Percentiles rank a stretch among this genome's conserved stretches.
Conservation (phyloP, 2,888 invertebrate species). For the Chloromyia formosa region DNA sequence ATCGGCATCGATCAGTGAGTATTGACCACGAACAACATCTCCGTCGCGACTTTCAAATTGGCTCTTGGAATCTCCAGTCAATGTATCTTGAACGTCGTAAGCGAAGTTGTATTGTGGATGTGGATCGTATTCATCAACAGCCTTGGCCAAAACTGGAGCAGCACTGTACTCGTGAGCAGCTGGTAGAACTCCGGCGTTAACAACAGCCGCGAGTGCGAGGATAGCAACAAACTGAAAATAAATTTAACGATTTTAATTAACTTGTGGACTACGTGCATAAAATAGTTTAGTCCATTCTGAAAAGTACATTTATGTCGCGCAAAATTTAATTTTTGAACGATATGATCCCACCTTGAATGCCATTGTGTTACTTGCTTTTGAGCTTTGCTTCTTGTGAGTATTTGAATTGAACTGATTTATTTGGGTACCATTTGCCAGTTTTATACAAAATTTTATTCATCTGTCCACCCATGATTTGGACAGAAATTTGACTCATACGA, state of each 20-base stretch:
- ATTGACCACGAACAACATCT: slow-evolving; percentile 67
- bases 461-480: no score
- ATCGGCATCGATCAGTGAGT: slow-evolving; percentile 65
- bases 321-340: no score
- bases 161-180: slow-evolving; percentile 44
- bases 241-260: no score
- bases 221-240: slow-evolving; percentile 54
- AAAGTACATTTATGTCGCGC: neutral
- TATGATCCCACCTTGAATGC: slow-evolving; percentile 63
- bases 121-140: slow-evolving; percentile 52
- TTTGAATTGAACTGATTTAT: slow-evolving; percentile 32
- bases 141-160: slow-evolving; percentile 51
- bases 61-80: slow-evolving; percentile 62
- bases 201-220: slow-evolving; percentile 56
- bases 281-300: neutral
- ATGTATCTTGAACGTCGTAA: slow-evolving; percentile 62
- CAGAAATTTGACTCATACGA: no score
- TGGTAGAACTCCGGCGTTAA: slow-evolving; percentile 54
- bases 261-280: no score
- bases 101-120: slow-evolving; percentile 61
- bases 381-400: slow-evolving; percentile 10
- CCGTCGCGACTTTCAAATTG: slow-evolving; percentile 69
- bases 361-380: slow-evolving; percentile 52
- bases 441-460: slow-evolving; percentile 2
- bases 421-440: slow-evolving; percentile 5